Evolutionary conservation across 2,797 vertebrate genomes (phyloP).

Genomic region (Propithecus perrieri): DNA sequence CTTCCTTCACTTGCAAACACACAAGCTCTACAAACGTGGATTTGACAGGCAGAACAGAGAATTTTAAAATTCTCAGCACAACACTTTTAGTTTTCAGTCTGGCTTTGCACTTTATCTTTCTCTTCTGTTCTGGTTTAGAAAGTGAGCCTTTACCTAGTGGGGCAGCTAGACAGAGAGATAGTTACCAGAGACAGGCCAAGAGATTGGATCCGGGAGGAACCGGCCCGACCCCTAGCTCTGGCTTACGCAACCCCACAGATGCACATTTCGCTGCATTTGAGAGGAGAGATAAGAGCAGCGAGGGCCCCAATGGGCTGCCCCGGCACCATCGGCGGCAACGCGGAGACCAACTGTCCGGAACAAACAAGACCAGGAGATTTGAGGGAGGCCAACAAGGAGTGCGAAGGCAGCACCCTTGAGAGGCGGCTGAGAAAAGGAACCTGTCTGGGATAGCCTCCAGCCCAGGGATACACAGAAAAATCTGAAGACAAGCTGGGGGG

Average conservation of each 20-base stretch:
- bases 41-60: constrained; percentile 20
- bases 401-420: constrained; percentile 10
- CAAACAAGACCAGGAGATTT: constrained; percentile 65
- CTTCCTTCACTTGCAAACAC: constrained; percentile 47
- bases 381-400: constrained; percentile 48
- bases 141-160: neutral
- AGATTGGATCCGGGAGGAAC: constrained; percentile 56
- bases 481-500: constrained; percentile 52
- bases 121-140: constrained; percentile 6
- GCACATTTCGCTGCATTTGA: constrained; percentile 56
- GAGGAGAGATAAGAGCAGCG: constrained; percentile 28
- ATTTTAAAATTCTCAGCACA: constrained; percentile 33
- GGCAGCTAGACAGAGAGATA: neutral
- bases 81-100: constrained; percentile 50
- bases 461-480: neutral
- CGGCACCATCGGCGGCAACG: constrained; percentile 37
- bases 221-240: constrained; percentile 60
- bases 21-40: constrained; percentile 51
- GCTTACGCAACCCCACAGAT: constrained; percentile 75
- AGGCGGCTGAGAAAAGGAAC: neutral
- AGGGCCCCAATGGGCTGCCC: constrained; percentile 37
- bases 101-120: constrained; percentile 51
- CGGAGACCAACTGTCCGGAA: constrained; percentile 68
- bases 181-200: constrained; percentile 57
- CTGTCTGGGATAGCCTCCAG: neutral